Conservation (phyloP, 2,888 invertebrate genomes). For the Byasa hedistus region DNA sequence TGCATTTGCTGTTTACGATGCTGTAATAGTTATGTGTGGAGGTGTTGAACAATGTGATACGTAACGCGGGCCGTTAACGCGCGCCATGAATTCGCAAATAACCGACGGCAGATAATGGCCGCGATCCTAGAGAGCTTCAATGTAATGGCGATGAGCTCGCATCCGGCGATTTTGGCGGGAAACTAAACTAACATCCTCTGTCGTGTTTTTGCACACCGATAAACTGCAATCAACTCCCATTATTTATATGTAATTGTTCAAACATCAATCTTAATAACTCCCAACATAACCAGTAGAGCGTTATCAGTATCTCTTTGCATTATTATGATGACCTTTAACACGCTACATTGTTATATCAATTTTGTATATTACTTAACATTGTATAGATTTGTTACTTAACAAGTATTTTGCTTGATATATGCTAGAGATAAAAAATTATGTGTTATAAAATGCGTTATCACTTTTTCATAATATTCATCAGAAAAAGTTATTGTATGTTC, state of each 20-base stretch:
- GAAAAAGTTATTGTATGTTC: too few relatives aligned
- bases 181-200: conserved; percentile 12
- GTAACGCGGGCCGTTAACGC: conserved; percentile 20
- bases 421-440: too few relatives aligned
- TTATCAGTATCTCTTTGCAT: background rate
- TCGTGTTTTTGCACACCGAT: conserved; percentile 4
- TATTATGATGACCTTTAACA: background rate
- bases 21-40: conserved; percentile 20
- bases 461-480: too few relatives aligned
- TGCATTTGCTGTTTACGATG: background rate
- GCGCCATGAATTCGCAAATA: conserved; percentile 30
- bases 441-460: too few relatives aligned
- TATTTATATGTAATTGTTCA: conserved; percentile 10
- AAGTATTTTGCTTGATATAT: too few relatives aligned
- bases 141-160: conserved; percentile 33
- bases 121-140: conserved; percentile 51
- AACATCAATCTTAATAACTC: background rate
- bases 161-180: conserved; percentile 20
- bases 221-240: conserved; percentile 3
- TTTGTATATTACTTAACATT: too few relatives aligned
- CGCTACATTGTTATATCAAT: background rate
- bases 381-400: too few relatives aligned
- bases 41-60: conserved; percentile 20
- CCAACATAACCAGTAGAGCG: background rate
- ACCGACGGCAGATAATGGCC: conserved; percentile 50